A percentile compares a stretch with the other conserved stretches of the same genome.
Conservation (phyloP, 2,888 invertebrate genomes). For the Lottia scabra region DNA sequence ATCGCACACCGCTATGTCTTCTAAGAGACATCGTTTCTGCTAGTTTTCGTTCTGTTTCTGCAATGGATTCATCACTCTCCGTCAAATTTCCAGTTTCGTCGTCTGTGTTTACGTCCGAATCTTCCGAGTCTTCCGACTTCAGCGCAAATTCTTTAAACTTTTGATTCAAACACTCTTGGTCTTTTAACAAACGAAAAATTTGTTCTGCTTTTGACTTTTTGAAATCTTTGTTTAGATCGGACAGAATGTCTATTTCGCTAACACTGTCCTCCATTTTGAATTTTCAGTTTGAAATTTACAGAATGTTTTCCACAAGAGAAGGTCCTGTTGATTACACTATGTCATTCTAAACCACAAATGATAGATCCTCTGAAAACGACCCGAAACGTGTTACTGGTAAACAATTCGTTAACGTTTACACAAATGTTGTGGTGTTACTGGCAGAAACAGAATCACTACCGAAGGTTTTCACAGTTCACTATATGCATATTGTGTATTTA, state of each 20-base stretch:
- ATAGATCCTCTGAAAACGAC: no score
- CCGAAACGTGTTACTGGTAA: no score
- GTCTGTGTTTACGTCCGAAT: slow-evolving; percentile 26
- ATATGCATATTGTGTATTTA: no score
- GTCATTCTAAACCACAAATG: no score
- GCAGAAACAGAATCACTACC: no score
- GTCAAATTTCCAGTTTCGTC: slow-evolving; percentile 24
- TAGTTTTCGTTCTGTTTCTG: slow-evolving; percentile 19
- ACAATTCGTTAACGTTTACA: no score
- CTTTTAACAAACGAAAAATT: slow-evolving; percentile 46
- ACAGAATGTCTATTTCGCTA: slow-evolving; percentile 30
- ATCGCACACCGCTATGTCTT: slow-evolving; percentile 37
- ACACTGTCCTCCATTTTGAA: no score
- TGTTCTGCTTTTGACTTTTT: slow-evolving; percentile 49
- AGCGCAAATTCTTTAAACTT: slow-evolving; percentile 35
- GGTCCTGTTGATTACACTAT: no score
- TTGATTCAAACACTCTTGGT: slow-evolving; percentile 43
- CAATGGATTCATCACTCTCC: slow-evolving; percentile 30
- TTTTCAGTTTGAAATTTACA: no score
- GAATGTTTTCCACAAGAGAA: no score
- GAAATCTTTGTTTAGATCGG: slow-evolving; percentile 41
- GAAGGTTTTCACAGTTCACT: no score
- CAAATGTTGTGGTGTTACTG: no score
- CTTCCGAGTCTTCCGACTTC: slow-evolving; percentile 28
- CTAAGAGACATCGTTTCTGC: slow-evolving; percentile 23